A percentile compares a stretch with the other conserved stretches of the same genome.
Conservation (phyloP, 2,797 vertebrate genomes). For the Triplophysa bombifrons region DNA sequence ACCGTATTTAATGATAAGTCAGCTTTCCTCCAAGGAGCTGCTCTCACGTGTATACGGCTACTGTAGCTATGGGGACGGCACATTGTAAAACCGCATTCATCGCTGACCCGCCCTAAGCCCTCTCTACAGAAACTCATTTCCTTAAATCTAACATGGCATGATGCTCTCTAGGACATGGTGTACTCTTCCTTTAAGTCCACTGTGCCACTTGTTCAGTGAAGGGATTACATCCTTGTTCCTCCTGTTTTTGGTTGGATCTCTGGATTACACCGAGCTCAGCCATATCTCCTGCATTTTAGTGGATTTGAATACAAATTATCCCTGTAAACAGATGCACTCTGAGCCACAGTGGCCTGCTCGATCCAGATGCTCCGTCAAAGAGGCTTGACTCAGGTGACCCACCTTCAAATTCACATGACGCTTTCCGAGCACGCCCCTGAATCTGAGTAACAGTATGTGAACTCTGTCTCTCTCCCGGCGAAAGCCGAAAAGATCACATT, state of each 20-base stretch:
- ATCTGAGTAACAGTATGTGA: constrained; percentile 39
- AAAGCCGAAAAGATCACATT: constrained; percentile 74
- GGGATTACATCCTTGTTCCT: constrained; percentile 61
- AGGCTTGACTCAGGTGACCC: constrained; percentile 20
- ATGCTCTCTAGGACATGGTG: constrained; percentile 39
- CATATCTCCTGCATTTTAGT: constrained; percentile 60
- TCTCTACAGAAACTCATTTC: constrained; percentile 32
- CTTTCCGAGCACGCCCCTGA: not conserved
- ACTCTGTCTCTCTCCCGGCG: constrained; percentile 52
- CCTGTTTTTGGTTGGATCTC: constrained; percentile 55
- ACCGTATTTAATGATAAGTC: constrained; percentile 38
- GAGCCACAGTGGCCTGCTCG: constrained; percentile 33
- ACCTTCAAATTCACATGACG: constrained; percentile 4
- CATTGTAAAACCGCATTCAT: constrained; percentile 25
- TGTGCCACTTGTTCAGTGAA: constrained; percentile 54
- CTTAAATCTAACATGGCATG: constrained; percentile 14
- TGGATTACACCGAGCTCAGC: constrained; percentile 63
- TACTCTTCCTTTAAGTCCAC: constrained; percentile 51
- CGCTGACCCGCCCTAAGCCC: constrained; percentile 5
- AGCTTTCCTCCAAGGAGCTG: constrained; percentile 49
- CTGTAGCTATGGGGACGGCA: constrained; percentile 38
- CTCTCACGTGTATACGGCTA: constrained; percentile 38
- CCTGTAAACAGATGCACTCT: constrained; percentile 49
- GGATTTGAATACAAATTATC: constrained; percentile 66
- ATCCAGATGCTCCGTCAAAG: constrained; percentile 17